phyloP scores from a whole-genome alignment of 2,888 invertebrate species.

The Eupelmus urozonus region DNA sequence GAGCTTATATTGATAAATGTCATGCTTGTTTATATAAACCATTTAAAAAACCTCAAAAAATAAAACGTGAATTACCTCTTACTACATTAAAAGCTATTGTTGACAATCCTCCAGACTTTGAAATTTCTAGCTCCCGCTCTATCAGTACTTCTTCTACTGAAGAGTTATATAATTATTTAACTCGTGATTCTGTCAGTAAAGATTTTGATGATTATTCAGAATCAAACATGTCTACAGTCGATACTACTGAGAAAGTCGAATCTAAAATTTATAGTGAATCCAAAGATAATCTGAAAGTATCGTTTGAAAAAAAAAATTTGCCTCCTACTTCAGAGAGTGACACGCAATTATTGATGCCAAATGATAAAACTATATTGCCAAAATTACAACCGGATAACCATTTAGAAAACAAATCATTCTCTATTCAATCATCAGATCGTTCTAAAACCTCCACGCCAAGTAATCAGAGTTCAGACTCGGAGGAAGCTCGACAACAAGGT shows the following conservation, averaged over 20 bases:
- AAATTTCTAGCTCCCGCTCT: neutral
- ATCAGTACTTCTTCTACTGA: constrained; percentile 10
- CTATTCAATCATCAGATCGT: constrained; percentile 61
- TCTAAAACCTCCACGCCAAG: constrained; percentile 61
- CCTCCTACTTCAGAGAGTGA: neutral
- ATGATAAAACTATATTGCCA: neutral
- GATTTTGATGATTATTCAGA: neutral
- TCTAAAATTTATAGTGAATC: neutral
- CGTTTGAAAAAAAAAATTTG: constrained; percentile 22
- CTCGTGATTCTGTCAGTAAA: neutral
- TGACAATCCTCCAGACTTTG: constrained; percentile 4
- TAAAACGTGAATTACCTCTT: neutral
- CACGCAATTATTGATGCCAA: neutral
- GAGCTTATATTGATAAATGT: constrained; percentile 69
- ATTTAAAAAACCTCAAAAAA: constrained; percentile 12
- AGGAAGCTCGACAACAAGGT: constrained; percentile 61
- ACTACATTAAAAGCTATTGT: constrained; percentile 8
- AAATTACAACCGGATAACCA: neutral
- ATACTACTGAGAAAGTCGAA: neutral
- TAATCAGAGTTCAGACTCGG: constrained; percentile 65
- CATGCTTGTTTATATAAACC: constrained; percentile 70
- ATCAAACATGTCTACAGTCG: neutral
- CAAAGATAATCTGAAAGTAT: constrained; percentile 1
- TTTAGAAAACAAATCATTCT: constrained; percentile 20
- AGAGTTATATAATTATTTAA: neutral